Conservation (phyloP, 1,140 invertebrate species). For the Rhopalosiphum maidis region DNA sequence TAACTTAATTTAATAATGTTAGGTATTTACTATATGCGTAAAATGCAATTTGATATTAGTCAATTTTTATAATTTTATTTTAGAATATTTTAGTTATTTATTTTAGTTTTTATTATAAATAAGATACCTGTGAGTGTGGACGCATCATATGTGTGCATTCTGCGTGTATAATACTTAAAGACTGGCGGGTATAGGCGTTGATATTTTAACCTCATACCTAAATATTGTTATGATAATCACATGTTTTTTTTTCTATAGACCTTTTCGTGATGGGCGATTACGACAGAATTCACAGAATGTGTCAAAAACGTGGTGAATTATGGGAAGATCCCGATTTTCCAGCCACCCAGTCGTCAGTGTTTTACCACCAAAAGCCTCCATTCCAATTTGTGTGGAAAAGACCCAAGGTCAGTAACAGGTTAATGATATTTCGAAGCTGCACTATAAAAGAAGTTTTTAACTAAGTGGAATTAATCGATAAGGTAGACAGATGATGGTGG, state of each 20-base stretch:
- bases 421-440: not conserved
- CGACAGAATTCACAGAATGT: constrained; percentile 81
- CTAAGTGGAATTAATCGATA: not conserved
- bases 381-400: constrained; percentile 92
- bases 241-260: constrained; percentile 26
- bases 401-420: constrained; percentile 73
- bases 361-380: constrained; percentile 91
- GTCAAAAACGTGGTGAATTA: constrained; percentile 79
- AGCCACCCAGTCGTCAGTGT: constrained; percentile 84
- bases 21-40: not conserved
- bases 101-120: not conserved
- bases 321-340: constrained; percentile 94
- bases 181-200: not conserved
- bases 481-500: not conserved
- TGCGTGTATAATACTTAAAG: not conserved
- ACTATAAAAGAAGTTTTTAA: not conserved
- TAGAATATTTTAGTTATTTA: not conserved
- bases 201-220: not conserved
- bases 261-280: constrained; percentile 71
- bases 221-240: not conserved
- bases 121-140: not conserved
- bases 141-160: not conserved
- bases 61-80: not conserved
- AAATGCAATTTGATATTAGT: not conserved
- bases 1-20: not conserved